Evolutionary conservation across 2,113 vertebrate species (phyloP), one percentile per base, ranked within the genome.

Genomic region (Xyliphius kryptos): DNA sequence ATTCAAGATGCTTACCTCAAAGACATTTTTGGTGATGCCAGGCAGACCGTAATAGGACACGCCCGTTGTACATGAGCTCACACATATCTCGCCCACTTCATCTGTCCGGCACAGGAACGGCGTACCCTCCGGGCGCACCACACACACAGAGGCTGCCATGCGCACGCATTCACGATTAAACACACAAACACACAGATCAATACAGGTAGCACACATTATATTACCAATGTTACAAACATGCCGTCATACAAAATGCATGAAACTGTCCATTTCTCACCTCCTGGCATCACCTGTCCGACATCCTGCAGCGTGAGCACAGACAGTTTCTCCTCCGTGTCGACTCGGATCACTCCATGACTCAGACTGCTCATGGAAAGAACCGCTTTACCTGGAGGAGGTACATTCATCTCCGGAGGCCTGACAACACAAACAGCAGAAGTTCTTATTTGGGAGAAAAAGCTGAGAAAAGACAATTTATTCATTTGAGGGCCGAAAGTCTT

Each of bases 301-400:
- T 98, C 95, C 83, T 98, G 94, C 47, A 96, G 91, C 0, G 93
- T 94, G 8, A 98, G 87, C 17, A 98, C 94, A 0, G 95, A 96
- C 57, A 98, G 69, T 69, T 97, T 98, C 78, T 98, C 94, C 75
- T 97, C 95, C 0, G 92, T 90, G 68, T 97, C 94, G 51, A 95
- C 91, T 52, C 94, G 86, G 77, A 98, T 94, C 76, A 97, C 95
- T 0, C 92, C 77, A 0, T 92, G 90, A 69, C 94, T 97, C 80
- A 98, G 86, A 37, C 91, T 89, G 2, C 84, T 89, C 95, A 98
- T 97, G 0, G 95, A 98, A 19, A 97, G 74, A 56, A 98, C 88
- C 1, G 91, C 94, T 81, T 93, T 97, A 47, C 94, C 91, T 1
- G 94, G 89, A 66, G 92, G 91, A 71, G 92, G 91, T 12, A 93